These are phyloP conservation scores for Gibbula magus DNA, from an alignment of 2,888 invertebrate genomes.

Conservation along the genomic window DNA sequence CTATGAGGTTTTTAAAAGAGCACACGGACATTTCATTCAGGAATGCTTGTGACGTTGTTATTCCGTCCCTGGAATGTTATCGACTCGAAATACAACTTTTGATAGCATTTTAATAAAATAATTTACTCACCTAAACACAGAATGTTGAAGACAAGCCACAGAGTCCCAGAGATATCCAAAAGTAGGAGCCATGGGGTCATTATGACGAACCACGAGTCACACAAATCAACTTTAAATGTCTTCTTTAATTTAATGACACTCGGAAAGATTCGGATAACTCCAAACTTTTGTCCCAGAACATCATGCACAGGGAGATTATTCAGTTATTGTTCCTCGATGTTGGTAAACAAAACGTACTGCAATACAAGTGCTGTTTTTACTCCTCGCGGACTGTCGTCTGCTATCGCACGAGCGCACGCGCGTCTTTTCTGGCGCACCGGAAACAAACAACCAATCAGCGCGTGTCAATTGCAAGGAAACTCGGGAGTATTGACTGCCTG, in stretches of 20 bases:
- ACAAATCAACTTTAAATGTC: too few species aligned
- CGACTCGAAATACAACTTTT: too few species aligned
- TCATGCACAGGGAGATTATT: too few species aligned
- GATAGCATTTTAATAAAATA: neutral
- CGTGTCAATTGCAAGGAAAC: constrained; percentile 24
- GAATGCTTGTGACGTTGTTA: too few species aligned
- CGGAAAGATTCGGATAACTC: too few species aligned
- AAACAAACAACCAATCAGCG: constrained; percentile 30
- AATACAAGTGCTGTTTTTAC: neutral
- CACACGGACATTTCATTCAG: too few species aligned
- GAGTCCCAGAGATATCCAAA: constrained; percentile 12
- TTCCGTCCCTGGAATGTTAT: too few species aligned
- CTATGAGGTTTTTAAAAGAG: too few species aligned
- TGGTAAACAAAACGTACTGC: too few species aligned
- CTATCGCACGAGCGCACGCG: constrained; percentile 17
- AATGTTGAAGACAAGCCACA: neutral
- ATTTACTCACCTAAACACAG: constrained; percentile 11
- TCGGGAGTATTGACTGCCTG: constrained; percentile 18
- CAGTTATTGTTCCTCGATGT: too few species aligned
- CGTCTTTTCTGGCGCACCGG: constrained; percentile 14
- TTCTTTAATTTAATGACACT: too few species aligned
- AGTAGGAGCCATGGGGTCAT: constrained; percentile 6
- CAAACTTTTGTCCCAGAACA: too few species aligned
- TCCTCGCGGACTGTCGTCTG: constrained; percentile 16
- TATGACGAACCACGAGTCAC: neutral